Evolutionary conservation across 1,140 invertebrate genomes (phyloP), one percentile per base, ranked within the genome.

Genomic region (Lutraria rhynchaena): DNA sequence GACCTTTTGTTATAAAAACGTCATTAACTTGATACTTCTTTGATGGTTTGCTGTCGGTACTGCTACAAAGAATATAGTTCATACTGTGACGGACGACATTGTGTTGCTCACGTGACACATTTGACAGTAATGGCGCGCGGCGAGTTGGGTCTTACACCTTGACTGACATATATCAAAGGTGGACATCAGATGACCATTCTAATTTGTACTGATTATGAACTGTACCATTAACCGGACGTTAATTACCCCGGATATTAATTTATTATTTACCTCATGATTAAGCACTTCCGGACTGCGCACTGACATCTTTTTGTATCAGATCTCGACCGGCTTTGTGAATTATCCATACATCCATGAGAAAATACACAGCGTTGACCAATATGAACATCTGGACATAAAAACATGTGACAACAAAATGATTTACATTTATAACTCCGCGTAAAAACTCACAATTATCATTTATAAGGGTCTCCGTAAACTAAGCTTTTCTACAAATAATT

Each of bases 101-200:
- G 5, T 17, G 33, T 35, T 22, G 35, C n/a, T 22, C 31, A 63
- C 60, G 33, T 63, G 60, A 63, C 60, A 63, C 60, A 33, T 24
- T 35, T 63, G 60, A 63, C 60, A 63, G 60, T 63, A 63, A 63
- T 63, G 35, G 60, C 60, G 60, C 60, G 60, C 60, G 60, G 60
- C 60, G 35, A 17, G 60, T 37, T 33, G 37, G 60, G 60, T n/a
- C 35, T 63, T 63, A 63, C 60, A 63, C 60, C 60, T 63, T 41
- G 35, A 13, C n/a, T 63, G 60, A 63, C 35, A 63, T 63, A 63
- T 63, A 63, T 63, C 60, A 63, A 63, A 63, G 60, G 60, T 63
- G 60, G 60, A 63, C 60, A 63, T 63, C 33, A 63, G 37, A 63
- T 63, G 60, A 63, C 60, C 60, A 63, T 35, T n/a, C 60, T 63